Evolutionary conservation across 2,113 vertebrate genomes (phyloP), one percentile per base, ranked within the genome.

Genomic region (Bombycilla garrulus): DNA sequence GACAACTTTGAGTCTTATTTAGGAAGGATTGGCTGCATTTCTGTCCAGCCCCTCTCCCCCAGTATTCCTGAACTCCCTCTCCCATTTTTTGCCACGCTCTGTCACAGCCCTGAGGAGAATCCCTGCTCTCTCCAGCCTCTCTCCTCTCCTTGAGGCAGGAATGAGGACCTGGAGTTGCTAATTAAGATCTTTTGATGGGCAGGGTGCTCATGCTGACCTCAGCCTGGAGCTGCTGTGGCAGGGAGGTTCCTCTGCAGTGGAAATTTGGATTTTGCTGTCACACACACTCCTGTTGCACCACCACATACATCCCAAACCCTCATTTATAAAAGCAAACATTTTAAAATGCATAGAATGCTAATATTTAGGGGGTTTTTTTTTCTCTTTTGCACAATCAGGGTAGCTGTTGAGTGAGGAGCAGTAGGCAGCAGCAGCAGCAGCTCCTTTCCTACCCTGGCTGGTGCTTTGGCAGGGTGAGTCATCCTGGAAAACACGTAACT

Each of bases 341-440:
- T 83, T 29, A 64, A 72, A 58, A 31, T 73, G n/a, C 53, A 5
- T 6, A 36, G 40, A 61, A 60, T 44, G 64, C 5, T 51, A 57
- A 77, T 44, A 26, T 28, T 60, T 4, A 38, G n/a, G 42, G 8
- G 6, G 2, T n/a, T 57, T 12, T 0, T 21, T 81, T 64, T 38
- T 64, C 50, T 66, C 66, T 60, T 23, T 85, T 77, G 77, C 83
- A 73, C 88, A 70, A 42, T 24, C 60, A 83, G 54, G 77, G 33
- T 86, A 83, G 40, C 3, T 81, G 48, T 15, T 33, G 81, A 80
- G 72, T 47, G 62, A 93, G 81, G 84, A 80, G 58, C 83, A 93
- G 88, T 31, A 96, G 91, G 93, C 95, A 95, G 88, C 84, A 93
- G 72, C 92, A 88, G 76, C 78, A 91, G 84, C 92, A 89, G 80